Evolutionary conservation across 1,140 invertebrate species (phyloP).

Genomic region (Zaprionus kolodkinae): DNA sequence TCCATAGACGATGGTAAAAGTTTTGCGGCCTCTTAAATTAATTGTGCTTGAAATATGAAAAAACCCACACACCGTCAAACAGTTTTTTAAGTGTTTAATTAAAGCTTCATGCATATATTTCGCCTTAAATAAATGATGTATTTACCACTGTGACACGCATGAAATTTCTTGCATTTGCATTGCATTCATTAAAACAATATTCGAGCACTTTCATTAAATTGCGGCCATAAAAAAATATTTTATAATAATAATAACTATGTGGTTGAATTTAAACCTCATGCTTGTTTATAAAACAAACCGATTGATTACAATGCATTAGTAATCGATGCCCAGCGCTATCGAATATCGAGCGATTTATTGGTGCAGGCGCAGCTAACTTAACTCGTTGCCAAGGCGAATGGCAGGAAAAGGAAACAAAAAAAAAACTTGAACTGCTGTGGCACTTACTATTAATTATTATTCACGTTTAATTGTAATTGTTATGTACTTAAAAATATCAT

Average conservation of each 20-base stretch:
- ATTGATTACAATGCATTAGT: background rate
- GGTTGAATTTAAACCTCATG: background rate
- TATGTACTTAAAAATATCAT: background rate
- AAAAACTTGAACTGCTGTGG: background rate
- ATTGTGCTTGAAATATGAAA: constrained; percentile 9
- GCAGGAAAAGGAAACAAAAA: background rate
- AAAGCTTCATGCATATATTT: background rate
- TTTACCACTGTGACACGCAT: background rate
- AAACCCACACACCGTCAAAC: background rate
- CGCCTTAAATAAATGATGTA: background rate
- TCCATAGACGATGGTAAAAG: background rate
- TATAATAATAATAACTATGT: background rate
- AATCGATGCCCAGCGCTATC: background rate
- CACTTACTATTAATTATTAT: background rate
- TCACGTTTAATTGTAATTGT: background rate
- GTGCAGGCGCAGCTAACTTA: background rate
- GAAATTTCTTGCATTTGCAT: background rate
- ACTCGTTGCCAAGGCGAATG: background rate
- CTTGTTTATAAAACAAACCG: background rate
- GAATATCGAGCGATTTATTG: background rate
- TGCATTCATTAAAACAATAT: background rate
- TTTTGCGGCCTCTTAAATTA: constrained; percentile 3
- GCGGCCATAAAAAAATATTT: background rate
- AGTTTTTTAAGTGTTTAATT: constrained; percentile 2
- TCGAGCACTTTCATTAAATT: constrained; percentile 6